Evolutionary conservation across 2,888 invertebrate genomes (phyloP).

Genomic region (Phyllotreta striolata): DNA sequence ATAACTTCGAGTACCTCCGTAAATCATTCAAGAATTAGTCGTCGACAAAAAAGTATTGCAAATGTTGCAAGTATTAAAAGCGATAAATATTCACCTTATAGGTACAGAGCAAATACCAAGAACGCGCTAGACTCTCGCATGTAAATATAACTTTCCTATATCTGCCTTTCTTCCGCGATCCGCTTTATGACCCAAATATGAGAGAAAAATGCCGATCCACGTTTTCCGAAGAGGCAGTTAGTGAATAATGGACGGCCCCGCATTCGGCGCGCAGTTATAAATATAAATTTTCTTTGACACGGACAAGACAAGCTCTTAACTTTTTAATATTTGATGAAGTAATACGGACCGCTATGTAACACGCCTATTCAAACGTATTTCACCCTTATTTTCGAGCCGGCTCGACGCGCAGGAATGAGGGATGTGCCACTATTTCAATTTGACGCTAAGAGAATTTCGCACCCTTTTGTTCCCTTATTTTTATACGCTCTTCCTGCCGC

Average conservation of each 20-base stretch:
- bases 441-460: constrained; percentile 25
- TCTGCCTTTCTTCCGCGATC: too few relatives aligned
- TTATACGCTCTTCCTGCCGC: neutral
- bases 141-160: too few relatives aligned
- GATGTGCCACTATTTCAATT: constrained; percentile 28
- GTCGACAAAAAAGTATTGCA: too few relatives aligned
- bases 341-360: constrained; percentile 27
- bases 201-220: constrained; percentile 5
- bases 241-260: constrained; percentile 50
- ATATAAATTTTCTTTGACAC: constrained; percentile 39
- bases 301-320: constrained; percentile 36
- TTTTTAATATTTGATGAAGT: constrained; percentile 39
- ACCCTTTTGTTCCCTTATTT: constrained; percentile 31
- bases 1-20: constrained; percentile 1
- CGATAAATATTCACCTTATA: too few relatives aligned
- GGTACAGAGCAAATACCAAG: too few relatives aligned
- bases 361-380: constrained; percentile 26
- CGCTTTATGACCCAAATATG: too few relatives aligned
- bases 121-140: too few relatives aligned
- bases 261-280: constrained; percentile 22
- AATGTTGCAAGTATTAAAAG: too few relatives aligned
- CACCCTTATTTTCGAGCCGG: constrained; percentile 18
- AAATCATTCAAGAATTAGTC: constrained; percentile 19
- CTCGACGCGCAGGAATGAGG: neutral
- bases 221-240: constrained; percentile 26